Evolutionary conservation across 1,140 invertebrate genomes (phyloP), one percentile per base, ranked within the genome.

Genomic region (Steinernema feltiae): DNA sequence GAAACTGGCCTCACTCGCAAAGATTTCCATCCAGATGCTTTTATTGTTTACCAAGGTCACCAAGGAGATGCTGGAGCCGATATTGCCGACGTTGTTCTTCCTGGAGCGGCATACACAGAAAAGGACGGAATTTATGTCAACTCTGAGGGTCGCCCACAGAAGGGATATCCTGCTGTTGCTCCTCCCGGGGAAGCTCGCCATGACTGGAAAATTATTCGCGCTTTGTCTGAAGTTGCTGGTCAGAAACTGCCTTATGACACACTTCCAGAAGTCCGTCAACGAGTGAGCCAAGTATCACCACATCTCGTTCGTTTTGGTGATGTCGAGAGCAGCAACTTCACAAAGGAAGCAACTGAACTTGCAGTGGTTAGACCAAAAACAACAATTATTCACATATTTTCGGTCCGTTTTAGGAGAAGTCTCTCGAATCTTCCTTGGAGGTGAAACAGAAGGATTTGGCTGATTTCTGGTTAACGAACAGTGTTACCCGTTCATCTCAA

Each of bases 401-500:
- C 24, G 30, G 27, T 74, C 15, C 32, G 1, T n/a, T 80, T 77
- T 32, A 86, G 88, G 74, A 87, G 92, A 91, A 87, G 89, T 82
- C 87, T 89, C 12, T 87, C 89, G 88, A 87, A 46, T 86, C 89
- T 0, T 85, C 91, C 15, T 87, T 89, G 7, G 87, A 88, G 76
- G 88, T 90, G 30, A 90, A 91, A 80, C 89, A 93, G 74, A 92
- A 92, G 85, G 88, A 90, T 69, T 88, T 99, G 35, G 91, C 93
- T 87, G 95, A 99, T 87, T 99, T 93, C 89, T 99, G 93, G 88
- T 98, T 99, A 94, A 99, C 97, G 12, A 93, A 99, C 87, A 88
- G 92, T 2, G 94, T 99, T 82, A 94, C 93, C 75, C 89, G 96
- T 86, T 93, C 96, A n/a, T 98, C 96, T 18, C 91, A 92, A 75